Evolutionary conservation across 2,888 invertebrate genomes (phyloP), one percentile per base, ranked within the genome.

Genomic region (Bursaphelenchus okinawaensis): DNA sequence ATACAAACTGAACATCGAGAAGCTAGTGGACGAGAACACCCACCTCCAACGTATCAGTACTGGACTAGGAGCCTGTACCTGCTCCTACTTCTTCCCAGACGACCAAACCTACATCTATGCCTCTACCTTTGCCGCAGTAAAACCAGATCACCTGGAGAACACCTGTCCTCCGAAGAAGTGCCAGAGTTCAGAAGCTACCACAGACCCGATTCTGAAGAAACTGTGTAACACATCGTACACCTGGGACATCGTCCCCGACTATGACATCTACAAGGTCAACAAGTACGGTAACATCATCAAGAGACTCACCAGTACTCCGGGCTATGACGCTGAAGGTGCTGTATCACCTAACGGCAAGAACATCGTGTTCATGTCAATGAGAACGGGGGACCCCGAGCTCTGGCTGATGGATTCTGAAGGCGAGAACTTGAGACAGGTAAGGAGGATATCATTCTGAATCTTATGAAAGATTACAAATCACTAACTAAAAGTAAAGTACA

Each of bases 291-390:
- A 68, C 40, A 55, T 71, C 40, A 27, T 72, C 20, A 12, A 62
- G 12, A 64, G 66, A 20, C 57, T 72, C 28, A 72, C 72, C 23
- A 28, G 71, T 51, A 31, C 50, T n/a, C 63, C 67, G 1, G 71
- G 71, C 4, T 74, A 74, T 65, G 74, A 72, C 62, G 74, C 74
- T 9, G 71, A 71, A 69, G 71, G 71, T 4, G 75, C 74, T 8
- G 58, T 73, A 0, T 73, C 69, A 8, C 72, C 74, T 7, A 65
- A 73, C 27, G 75, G 75, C 26, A 68, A 52, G n/a, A 31, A 40
- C 9, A 75, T 73, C 50, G 73, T 75, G 16, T 73, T 72, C 58
- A 73, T 72, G 1, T 73, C 73, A 1, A 9, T 73, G 29, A 27
- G 71, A 50, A 61, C 59, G 16, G 73, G 73, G 31, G 73, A 73